Evolutionary conservation across 2,113 vertebrate genomes (phyloP).

Genomic region (Thalassoma bifasciatum): DNA sequence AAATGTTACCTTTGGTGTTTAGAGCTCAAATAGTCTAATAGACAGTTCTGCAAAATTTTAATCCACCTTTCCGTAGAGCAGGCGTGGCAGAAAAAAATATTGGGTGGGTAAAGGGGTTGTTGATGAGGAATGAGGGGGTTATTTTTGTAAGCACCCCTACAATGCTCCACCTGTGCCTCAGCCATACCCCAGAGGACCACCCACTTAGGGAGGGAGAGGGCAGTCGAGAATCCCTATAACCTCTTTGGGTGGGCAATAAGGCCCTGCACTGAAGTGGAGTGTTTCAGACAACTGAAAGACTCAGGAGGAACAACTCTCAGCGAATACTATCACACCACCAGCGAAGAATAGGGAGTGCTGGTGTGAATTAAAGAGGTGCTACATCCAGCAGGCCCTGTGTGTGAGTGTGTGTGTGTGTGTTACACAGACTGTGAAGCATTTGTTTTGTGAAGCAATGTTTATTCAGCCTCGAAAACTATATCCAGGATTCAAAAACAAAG

Average conservation of each 20-base stretch:
- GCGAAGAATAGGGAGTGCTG: slow-evolving; percentile 69
- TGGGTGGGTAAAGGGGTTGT: slow-evolving; percentile 59
- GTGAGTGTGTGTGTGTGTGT: neutral
- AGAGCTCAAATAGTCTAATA: slow-evolving; percentile 66
- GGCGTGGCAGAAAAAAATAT: slow-evolving; percentile 59
- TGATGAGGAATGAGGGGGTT: slow-evolving; percentile 64
- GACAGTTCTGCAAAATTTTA: slow-evolving; percentile 71
- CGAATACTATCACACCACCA: slow-evolving; percentile 71
- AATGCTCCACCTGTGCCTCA: slow-evolving; percentile 88
- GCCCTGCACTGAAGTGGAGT: slow-evolving; percentile 81
- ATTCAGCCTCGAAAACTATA: neutral
- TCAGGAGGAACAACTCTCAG: slow-evolving; percentile 72
- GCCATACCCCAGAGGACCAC: slow-evolving; percentile 86
- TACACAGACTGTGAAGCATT: neutral
- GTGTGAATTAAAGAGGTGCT: slow-evolving; percentile 66
- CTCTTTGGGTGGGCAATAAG: slow-evolving; percentile 87
- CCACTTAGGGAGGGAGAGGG: slow-evolving; percentile 85
- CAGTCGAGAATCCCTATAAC: slow-evolving; percentile 85
- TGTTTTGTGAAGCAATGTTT: too few relatives aligned
- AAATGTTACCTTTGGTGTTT: slow-evolving; percentile 68
- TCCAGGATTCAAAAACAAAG: neutral
- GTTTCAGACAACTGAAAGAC: slow-evolving; percentile 82
- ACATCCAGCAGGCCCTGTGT: slow-evolving; percentile 41
- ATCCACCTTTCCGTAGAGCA: slow-evolving; percentile 76
- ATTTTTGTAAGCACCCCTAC: slow-evolving; percentile 86